These are phyloP conservation scores for Mystacides longicornis DNA, from an alignment of 2,888 invertebrate species.

Conservation along the genomic window DNA sequence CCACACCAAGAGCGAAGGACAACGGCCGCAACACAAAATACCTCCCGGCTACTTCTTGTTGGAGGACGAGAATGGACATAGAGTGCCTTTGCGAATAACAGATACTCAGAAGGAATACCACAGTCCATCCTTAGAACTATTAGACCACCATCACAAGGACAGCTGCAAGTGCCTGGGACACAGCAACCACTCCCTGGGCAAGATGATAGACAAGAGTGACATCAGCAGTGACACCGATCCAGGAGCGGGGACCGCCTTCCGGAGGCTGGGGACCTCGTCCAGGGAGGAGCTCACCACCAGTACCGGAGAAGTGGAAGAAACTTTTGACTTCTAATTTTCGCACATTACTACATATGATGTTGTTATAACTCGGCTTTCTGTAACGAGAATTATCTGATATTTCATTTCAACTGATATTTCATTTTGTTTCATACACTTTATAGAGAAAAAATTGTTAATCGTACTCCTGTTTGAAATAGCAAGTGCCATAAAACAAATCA, in stretches of 20 bases:
- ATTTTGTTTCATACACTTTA: background rate
- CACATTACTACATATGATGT: background rate
- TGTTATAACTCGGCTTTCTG: background rate
- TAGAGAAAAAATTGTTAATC: background rate
- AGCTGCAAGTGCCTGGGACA: slow-evolving; percentile 19
- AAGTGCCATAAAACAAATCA: too few relatives aligned
- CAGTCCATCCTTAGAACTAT: slow-evolving; percentile 17
- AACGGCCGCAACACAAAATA: slow-evolving; percentile 11
- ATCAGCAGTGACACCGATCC: slow-evolving; percentile 16
- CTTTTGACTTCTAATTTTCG: slow-evolving; percentile 24
- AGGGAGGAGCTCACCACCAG: slow-evolving; percentile 21
- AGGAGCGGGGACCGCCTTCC: slow-evolving; percentile 5
- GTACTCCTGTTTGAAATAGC: background rate
- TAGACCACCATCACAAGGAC: slow-evolving; percentile 13
- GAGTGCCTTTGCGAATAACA: slow-evolving; percentile 9
- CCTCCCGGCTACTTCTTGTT: slow-evolving; percentile 18
- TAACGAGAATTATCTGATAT: background rate
- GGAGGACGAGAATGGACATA: slow-evolving; percentile 19
- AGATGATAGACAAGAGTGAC: slow-evolving; percentile 18
- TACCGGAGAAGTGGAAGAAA: slow-evolving; percentile 23
- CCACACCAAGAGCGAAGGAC: slow-evolving; percentile 21
- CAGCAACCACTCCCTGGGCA: slow-evolving; percentile 21
- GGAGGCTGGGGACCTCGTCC: slow-evolving; percentile 18
- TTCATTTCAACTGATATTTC: background rate
- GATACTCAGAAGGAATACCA: slow-evolving; percentile 15